Conservation (phyloP, 2,888 invertebrate species). For the Scaptodrosophila latifasciaeformis region DNA sequence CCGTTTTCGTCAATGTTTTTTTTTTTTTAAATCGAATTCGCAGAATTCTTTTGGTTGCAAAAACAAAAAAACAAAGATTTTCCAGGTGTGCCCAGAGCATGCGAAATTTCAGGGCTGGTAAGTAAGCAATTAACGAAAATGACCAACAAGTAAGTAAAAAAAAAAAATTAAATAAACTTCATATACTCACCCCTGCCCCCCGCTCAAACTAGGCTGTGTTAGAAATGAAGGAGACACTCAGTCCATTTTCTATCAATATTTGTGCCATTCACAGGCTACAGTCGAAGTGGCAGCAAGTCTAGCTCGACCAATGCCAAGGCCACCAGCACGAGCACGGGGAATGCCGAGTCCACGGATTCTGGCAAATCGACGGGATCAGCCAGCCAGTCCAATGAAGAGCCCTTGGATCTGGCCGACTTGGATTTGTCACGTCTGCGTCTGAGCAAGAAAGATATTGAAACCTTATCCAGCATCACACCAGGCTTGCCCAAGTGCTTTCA, state of each 20-base stretch:
- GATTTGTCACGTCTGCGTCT: slow-evolving; percentile 82
- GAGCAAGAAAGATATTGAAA: slow-evolving; percentile 82
- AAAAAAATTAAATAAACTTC: too few relatives aligned
- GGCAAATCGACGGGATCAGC: slow-evolving; percentile 2
- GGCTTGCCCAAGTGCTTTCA: slow-evolving; percentile 83
- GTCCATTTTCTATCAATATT: too few relatives aligned
- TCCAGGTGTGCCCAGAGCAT: slow-evolving; percentile 34
- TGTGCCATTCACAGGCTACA: slow-evolving; percentile 40
- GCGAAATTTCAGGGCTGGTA: background rate
- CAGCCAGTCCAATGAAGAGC: slow-evolving; percentile 45
- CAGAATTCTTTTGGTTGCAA: slow-evolving; percentile 61
- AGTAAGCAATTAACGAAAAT: too few relatives aligned
- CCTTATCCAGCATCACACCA: slow-evolving; percentile 82
- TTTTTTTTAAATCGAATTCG: background rate
- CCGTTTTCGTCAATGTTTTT: slow-evolving; percentile 19
- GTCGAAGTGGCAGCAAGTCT: slow-evolving; percentile 24
- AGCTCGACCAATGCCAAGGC: slow-evolving; percentile 22
- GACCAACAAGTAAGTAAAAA: slow-evolving; percentile 1
- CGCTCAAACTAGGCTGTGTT: too few relatives aligned
- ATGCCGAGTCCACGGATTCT: slow-evolving; percentile 1
- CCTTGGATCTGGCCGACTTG: slow-evolving; percentile 79
- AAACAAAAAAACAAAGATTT: slow-evolving; percentile 46
- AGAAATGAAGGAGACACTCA: too few relatives aligned
- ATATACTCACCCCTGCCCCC: too few relatives aligned
- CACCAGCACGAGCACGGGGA: slow-evolving; percentile 22